Evolutionary conservation across 1,140 invertebrate genomes (phyloP).

Genomic region (Meloidogyne exigua): DNA sequence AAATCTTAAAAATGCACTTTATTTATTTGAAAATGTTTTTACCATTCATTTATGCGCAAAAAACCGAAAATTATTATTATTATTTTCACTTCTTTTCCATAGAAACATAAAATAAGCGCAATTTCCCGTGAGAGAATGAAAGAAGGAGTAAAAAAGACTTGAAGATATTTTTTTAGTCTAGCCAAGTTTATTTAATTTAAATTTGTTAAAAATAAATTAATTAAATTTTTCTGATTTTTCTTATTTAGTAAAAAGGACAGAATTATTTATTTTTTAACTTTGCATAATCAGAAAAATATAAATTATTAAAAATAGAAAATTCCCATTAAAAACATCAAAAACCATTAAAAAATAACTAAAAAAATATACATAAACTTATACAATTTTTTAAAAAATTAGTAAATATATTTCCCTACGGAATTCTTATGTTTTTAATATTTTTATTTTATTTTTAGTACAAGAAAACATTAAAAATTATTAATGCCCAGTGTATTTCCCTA

Average conservation of each 20-base stretch:
- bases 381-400: background rate
- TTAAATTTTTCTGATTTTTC: too few species aligned
- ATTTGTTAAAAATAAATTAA: background rate
- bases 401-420: background rate
- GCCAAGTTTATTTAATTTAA: constrained; percentile 9
- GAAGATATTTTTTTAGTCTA: constrained; percentile 4
- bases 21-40: background rate
- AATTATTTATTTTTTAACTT: background rate
- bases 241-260: background rate
- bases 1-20: background rate
- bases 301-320: background rate
- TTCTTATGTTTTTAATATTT: background rate
- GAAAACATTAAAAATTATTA: too few species aligned
- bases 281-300: background rate
- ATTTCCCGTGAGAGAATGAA: background rate
- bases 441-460: background rate
- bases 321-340: background rate
- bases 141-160: too few species aligned
- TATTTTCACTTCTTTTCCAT: background rate
- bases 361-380: too few species aligned
- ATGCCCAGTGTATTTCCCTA: too few species aligned
- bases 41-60: too few species aligned
- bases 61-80: too few species aligned
- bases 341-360: background rate
- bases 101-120: constrained; percentile 1